These are phyloP conservation scores for Trichoplusia ni DNA, from an alignment of 1,140 invertebrate species.

Conservation along the genomic window DNA sequence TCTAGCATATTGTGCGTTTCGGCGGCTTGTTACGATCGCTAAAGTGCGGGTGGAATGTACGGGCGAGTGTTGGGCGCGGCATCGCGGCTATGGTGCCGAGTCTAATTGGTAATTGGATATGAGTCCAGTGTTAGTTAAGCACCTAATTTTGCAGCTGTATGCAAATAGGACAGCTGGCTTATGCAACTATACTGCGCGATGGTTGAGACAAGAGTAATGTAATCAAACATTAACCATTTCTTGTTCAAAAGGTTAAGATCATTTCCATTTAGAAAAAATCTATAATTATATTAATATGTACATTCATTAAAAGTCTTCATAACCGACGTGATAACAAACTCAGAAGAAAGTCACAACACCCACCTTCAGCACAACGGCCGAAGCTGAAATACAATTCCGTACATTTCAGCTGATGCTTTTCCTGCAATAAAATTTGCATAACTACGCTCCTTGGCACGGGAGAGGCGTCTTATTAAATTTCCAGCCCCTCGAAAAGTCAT, in stretches of 20 bases:
- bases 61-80: slow-evolving; percentile 34
- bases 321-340: background rate
- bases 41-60: slow-evolving; percentile 43
- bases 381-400: slow-evolving; percentile 27
- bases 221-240: too few relatives aligned
- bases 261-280: too few relatives aligned
- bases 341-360: too few relatives aligned
- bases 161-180: background rate
- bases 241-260: too few relatives aligned
- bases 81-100: background rate
- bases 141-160: background rate
- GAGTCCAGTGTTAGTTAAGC: too few relatives aligned
- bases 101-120: too few relatives aligned
- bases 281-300: background rate
- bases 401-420: slow-evolving; percentile 63
- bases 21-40: slow-evolving; percentile 65
- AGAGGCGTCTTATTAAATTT: slow-evolving; percentile 67
- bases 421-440: slow-evolving; percentile 80
- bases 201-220: too few relatives aligned
- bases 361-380: background rate
- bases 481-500: slow-evolving; percentile 75
- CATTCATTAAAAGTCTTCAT: background rate
- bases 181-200: too few relatives aligned
- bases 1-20: slow-evolving; percentile 77
- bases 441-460: slow-evolving; percentile 70